Conservation (phyloP, 2,113 vertebrate species). For the Bombycilla garrulus region DNA sequence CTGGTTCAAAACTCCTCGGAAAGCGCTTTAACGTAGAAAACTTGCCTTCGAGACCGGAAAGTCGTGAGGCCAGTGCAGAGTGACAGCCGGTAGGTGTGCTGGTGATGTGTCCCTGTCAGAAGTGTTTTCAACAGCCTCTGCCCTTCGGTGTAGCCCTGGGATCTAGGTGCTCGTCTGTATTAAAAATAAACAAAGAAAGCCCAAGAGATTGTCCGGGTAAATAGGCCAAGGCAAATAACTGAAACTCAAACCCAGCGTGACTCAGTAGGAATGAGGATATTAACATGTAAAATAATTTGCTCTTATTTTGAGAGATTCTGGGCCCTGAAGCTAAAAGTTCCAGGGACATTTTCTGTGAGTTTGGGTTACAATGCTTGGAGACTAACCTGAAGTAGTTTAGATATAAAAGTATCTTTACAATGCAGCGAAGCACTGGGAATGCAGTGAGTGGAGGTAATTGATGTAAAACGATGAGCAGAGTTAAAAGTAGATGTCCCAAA, state of each 20-base stretch:
- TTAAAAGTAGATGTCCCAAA: neutral
- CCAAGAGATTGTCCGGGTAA: neutral
- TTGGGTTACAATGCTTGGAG: neutral
- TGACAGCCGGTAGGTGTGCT: neutral
- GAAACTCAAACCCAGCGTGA: neutral
- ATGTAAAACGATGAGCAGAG: neutral
- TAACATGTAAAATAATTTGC: neutral
- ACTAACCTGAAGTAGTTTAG: neutral
- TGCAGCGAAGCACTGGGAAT: neutral
- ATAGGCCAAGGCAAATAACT: neutral
- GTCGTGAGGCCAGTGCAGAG: neutral
- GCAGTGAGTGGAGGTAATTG: neutral
- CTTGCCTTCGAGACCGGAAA: neutral
- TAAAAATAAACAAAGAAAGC: neutral
- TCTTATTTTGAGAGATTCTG: neutral
- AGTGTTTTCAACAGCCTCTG: neutral
- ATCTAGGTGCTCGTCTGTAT: neutral
- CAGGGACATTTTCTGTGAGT: accelerated
- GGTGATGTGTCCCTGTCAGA: accelerated
- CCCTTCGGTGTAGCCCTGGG: neutral
- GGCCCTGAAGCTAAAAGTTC: neutral
- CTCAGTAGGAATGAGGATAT: neutral
- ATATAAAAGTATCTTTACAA: neutral
- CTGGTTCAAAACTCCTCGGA: neutral
- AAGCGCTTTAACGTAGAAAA: neutral